Conservation (phyloP, 2,113 vertebrate genomes). For the human region DNA sequence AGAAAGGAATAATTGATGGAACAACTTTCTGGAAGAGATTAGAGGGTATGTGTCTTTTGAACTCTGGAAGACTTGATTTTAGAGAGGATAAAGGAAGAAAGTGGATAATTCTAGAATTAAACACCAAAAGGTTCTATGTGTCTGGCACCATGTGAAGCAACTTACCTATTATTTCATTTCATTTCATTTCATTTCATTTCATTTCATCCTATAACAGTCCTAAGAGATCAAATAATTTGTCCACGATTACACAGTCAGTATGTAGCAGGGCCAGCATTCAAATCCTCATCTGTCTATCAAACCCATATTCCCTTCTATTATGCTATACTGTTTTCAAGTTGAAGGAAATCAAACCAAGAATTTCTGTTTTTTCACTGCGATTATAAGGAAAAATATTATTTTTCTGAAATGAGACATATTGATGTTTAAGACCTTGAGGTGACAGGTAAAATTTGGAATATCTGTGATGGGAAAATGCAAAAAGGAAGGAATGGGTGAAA, state of each 20-base stretch:
- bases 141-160: background rate
- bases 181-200: background rate
- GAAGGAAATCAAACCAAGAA: constrained; percentile 40
- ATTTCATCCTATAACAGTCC: constrained; percentile 2
- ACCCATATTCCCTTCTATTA: constrained; percentile 3
- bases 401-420: constrained; percentile 44
- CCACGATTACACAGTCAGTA: background rate
- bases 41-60: background rate
- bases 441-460: constrained; percentile 20
- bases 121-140: background rate
- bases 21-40: background rate
- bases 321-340: constrained; percentile 23
- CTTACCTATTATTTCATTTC: background rate
- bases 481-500: background rate
- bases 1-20: background rate
- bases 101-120: constrained; percentile 22
- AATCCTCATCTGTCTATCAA: background rate
- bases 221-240: constrained; percentile 30
- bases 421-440: background rate
- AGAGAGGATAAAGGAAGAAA: background rate
- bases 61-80: background rate
- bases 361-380: background rate
- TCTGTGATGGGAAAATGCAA: background rate
- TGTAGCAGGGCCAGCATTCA: constrained; percentile 28
- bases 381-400: constrained; percentile 21